Base-by-base conservation (phyloP, 2,888 invertebrate genomes). In the Pseudococcus longispinus region DNA sequence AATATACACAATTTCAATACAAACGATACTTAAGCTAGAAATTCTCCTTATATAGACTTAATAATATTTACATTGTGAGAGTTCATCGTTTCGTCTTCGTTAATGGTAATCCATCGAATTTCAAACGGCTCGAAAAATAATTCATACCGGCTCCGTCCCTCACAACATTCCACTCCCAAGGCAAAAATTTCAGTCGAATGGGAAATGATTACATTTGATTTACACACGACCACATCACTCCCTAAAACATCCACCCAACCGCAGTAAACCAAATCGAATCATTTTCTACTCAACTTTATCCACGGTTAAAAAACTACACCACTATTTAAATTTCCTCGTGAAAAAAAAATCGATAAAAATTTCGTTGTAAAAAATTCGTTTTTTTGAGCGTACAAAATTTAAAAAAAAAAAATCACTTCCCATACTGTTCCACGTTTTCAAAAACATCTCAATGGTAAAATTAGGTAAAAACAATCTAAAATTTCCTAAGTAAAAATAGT, bases 1-100 rank as follows among this genome's bases (percentile, higher is more conserved):
- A 85, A 85, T 85, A 60, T 85, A 85, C 85, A 85, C 37, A 60
- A 65, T 85, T 85, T 85, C 85, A 85, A 85, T 85, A 85, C 85
- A 85, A 85, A 85, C 85, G 65, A 74, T 65, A 65, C 44, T 65
- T 85, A 55, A 85, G 42, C 85, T 85, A 85, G 37, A 70, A 65
- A 85, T 60, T 60, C 42, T 85, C 85, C 65, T 85, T 65, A 32
- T 23, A n/a, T 42, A 85, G 37, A 70, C 65, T 70, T 85, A 70
- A 84, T 84, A 84, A 84, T 84, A 84, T 84, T 18, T 84, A 84
- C 84, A 84, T 60, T 55, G 51, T 60, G 84, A 84, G 83, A 55
- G 23, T 55, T 84, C 46, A 51, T 55, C 60, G 60, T 84, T 84
- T 84, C 15, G 2, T 60, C 15, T 20, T 46, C 42, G 18, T 60